phyloP scores from a whole-genome alignment of 2,888 invertebrate genomes.

The Rutpela maculata region DNA sequence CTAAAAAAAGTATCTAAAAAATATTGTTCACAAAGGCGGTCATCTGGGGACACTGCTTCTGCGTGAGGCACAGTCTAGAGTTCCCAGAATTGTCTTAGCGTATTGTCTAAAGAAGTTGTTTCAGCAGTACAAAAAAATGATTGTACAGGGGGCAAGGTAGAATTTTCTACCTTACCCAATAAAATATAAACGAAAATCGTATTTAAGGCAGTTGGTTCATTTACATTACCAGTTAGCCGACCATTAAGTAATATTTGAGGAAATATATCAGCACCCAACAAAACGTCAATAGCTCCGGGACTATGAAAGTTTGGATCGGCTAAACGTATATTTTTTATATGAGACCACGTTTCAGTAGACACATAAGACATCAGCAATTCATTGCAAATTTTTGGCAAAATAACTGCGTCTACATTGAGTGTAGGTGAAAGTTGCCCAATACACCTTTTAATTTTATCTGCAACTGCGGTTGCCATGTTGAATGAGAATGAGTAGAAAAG shows the following conservation, averaged over 20 bases:
- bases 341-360: neutral
- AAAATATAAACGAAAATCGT: too few species aligned
- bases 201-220: too few species aligned
- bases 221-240: too few species aligned
- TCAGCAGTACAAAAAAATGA: too few species aligned
- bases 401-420: neutral
- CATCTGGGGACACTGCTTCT: neutral
- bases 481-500: too few species aligned
- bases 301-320: neutral
- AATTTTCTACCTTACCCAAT: too few species aligned
- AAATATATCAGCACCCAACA: too few species aligned
- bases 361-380: neutral
- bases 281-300: neutral
- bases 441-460: neutral
- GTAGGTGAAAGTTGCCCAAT: neutral
- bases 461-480: too few species aligned
- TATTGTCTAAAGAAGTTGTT: neutral
- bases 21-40: neutral
- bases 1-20: too few species aligned
- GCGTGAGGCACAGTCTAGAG: neutral
- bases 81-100: constrained; percentile 10
- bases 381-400: constrained; percentile 14
- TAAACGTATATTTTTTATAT: constrained; percentile 5
- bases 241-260: too few species aligned
- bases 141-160: too few species aligned